These are phyloP conservation scores for Isotomurus palustris DNA, from an alignment of 2,888 invertebrate genomes.

Conservation along the genomic window DNA sequence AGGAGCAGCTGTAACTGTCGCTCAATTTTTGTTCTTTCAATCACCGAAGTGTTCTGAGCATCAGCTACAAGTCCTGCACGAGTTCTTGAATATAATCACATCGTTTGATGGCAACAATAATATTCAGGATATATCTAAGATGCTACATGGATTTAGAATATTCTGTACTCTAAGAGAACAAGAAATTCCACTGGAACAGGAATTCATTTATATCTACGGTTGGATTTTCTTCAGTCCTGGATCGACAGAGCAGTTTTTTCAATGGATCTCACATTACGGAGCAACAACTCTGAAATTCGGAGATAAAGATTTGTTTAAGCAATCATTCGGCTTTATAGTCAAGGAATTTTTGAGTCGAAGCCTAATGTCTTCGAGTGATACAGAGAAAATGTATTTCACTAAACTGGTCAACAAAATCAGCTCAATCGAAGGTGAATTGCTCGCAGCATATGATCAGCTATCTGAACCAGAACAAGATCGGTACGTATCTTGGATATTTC, in stretches of 20 bases:
- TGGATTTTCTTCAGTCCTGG: slow-evolving; percentile 17
- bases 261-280: too few species aligned
- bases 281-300: slow-evolving; percentile 30
- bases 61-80: slow-evolving; percentile 26
- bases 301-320: slow-evolving; percentile 28
- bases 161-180: slow-evolving; percentile 34
- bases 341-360: slow-evolving; percentile 4
- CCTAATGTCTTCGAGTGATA: neutral
- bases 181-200: slow-evolving; percentile 40
- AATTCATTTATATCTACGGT: slow-evolving; percentile 33
- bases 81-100: slow-evolving; percentile 23
- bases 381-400: neutral
- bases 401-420: neutral
- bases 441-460: neutral
- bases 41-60: slow-evolving; percentile 19
- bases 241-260: too few species aligned
- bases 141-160: slow-evolving; percentile 18
- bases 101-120: slow-evolving; percentile 19
- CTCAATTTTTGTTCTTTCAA: slow-evolving; percentile 12
- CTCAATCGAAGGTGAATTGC: neutral
- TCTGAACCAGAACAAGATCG: slow-evolving; percentile 4
- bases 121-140: slow-evolving; percentile 4
- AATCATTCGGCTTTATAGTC: slow-evolving; percentile 1
- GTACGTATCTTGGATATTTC: neutral
- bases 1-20: slow-evolving; percentile 9